These are phyloP conservation scores for Acromyrmex charruanus DNA, from an alignment of 1,140 invertebrate species.

Conservation along the genomic window DNA sequence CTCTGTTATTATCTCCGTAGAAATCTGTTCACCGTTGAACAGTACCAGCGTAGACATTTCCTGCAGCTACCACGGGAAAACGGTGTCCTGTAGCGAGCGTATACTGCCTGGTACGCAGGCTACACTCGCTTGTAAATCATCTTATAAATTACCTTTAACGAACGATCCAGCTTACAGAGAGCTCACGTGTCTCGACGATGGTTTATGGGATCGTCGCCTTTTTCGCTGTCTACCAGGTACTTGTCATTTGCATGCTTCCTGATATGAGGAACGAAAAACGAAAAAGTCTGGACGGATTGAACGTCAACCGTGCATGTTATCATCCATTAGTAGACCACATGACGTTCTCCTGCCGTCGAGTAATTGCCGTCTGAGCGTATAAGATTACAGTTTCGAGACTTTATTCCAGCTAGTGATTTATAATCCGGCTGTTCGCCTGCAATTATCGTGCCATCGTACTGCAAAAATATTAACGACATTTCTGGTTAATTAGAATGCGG, in stretches of 20 bases:
- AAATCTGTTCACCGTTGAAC: conserved; percentile 67
- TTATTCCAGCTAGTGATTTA: conserved; percentile 7
- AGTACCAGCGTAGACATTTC: conserved; percentile 73
- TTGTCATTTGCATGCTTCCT: conserved; percentile 16
- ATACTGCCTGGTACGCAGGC: conserved; percentile 73
- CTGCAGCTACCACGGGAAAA: conserved; percentile 68
- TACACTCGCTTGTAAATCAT: conserved; percentile 74
- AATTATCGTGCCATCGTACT: background rate
- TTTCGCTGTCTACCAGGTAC: conserved; percentile 77
- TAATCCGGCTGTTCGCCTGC: background rate
- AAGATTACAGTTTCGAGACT: conserved; percentile 14
- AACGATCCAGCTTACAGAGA: conserved; percentile 76
- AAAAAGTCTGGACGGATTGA: conserved; percentile 17
- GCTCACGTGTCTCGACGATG: conserved; percentile 73
- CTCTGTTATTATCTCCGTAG: conserved; percentile 51
- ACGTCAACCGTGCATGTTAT: background rate
- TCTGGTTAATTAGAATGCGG: conserved; percentile 82
- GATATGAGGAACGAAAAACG: background rate
- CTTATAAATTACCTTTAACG: conserved; percentile 75
- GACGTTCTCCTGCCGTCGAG: background rate
- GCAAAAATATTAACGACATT: conserved; percentile 26
- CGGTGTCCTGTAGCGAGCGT: conserved; percentile 70
- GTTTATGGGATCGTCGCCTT: conserved; percentile 70
- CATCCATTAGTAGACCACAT: conserved; percentile 2
- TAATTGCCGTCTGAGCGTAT: background rate